These are phyloP conservation scores for Napeogenes sylphis DNA, from an alignment of 2,888 invertebrate species.

Conservation along the genomic window DNA sequence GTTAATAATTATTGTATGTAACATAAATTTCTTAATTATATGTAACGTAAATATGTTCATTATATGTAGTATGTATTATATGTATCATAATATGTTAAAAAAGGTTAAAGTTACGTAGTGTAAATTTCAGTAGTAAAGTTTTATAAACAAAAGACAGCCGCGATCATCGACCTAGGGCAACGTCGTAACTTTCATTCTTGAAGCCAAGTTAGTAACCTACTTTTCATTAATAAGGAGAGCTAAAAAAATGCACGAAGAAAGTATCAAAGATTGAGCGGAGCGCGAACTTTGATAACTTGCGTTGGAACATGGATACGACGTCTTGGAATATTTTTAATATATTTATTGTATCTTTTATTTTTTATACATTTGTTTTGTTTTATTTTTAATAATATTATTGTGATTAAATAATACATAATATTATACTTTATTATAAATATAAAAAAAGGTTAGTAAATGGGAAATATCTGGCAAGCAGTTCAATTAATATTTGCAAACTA, in stretches of 20 bases:
- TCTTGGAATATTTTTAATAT: constrained; percentile 16
- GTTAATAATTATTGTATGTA: too few relatives aligned
- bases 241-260: constrained; percentile 78
- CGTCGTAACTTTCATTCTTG: constrained; percentile 77
- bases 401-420: too few relatives aligned
- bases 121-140: too few relatives aligned
- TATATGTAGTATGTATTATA: too few relatives aligned
- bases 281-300: constrained; percentile 68
- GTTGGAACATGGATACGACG: constrained; percentile 49
- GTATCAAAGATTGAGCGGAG: constrained; percentile 77
- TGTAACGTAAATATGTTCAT: too few relatives aligned
- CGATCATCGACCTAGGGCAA: constrained; percentile 75
- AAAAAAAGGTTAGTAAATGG: too few relatives aligned
- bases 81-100: too few relatives aligned
- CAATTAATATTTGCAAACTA: too few relatives aligned
- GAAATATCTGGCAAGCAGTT: too few relatives aligned
- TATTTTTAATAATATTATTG: neutral
- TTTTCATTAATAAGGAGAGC: constrained; percentile 78
- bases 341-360: neutral
- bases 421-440: too few relatives aligned
- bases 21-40: too few relatives aligned
- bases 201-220: constrained; percentile 77
- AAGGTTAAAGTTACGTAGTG: too few relatives aligned
- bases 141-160: constrained; percentile 31
- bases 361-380: neutral